These are phyloP conservation scores for Paragorgia papillata DNA, from an alignment of 92 coral and sea anemone species.

Conservation along the genomic window DNA sequence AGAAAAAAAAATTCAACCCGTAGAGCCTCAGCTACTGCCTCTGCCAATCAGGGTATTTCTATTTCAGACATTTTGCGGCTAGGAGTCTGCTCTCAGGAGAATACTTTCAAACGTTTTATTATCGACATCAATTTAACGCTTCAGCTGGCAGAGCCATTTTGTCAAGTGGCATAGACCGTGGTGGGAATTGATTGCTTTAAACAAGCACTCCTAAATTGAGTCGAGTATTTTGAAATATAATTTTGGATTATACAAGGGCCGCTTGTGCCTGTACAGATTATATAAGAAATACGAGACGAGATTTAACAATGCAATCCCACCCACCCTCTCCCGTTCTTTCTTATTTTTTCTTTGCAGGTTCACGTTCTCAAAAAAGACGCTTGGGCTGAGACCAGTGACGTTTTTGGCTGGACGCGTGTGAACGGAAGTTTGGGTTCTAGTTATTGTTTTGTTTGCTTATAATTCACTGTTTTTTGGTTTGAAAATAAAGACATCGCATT, in stretches of 20 bases:
- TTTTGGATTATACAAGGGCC: constrained; percentile 43
- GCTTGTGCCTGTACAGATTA: constrained; percentile 37
- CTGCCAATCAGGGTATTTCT: constrained; percentile 27
- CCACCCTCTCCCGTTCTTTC: constrained; percentile 3
- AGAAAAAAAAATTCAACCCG: too few relatives aligned
- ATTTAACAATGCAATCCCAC: constrained; percentile 45
- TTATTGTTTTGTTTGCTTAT: constrained; percentile 8
- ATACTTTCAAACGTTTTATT: constrained; percentile 28
- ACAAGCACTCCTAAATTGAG: constrained; percentile 42
- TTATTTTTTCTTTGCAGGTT: not conserved
- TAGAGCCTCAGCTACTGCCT: constrained; percentile 13
- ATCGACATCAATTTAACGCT: constrained; percentile 41
- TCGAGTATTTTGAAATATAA: constrained; percentile 43
- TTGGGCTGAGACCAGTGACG: constrained; percentile 3
- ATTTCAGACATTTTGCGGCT: constrained; percentile 21
- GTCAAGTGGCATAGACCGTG: not conserved
- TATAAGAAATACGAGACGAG: constrained; percentile 46
- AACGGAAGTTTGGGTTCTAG: not conserved
- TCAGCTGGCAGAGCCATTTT: constrained; percentile 29
- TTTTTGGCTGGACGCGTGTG: not conserved
- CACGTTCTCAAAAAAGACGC: not conserved
- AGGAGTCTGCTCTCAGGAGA: constrained; percentile 32
- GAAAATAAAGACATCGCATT: constrained; percentile 37
- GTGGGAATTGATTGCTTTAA: constrained; percentile 12
- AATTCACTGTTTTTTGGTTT: constrained; percentile 3